Conservation (phyloP, 2,888 invertebrate genomes). For the Cryptophagus acutangulus region DNA sequence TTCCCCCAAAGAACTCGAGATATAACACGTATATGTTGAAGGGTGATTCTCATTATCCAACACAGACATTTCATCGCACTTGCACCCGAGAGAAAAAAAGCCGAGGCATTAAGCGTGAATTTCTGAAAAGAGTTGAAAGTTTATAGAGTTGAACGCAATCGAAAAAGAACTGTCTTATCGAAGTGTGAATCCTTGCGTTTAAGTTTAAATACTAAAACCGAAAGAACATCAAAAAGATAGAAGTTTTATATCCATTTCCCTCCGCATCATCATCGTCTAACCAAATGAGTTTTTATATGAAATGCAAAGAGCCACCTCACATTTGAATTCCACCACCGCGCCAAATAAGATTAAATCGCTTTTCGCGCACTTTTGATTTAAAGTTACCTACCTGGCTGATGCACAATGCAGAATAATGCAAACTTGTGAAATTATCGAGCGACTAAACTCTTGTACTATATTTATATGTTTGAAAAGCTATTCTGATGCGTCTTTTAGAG, state of each 20-base stretch:
- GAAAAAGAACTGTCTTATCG: constrained; percentile 18
- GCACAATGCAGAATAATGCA: constrained; percentile 19
- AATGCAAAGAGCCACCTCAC: constrained; percentile 19
- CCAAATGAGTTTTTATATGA: constrained; percentile 25
- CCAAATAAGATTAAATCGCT: constrained; percentile 8
- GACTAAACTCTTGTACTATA: constrained; percentile 14
- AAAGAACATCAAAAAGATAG: constrained; percentile 27
- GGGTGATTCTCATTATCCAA: too few relatives aligned
- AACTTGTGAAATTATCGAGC: constrained; percentile 12
- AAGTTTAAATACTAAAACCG: constrained; percentile 24
- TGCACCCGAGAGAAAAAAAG: too few relatives aligned
- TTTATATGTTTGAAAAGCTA: constrained; percentile 5
- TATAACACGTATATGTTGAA: too few relatives aligned
- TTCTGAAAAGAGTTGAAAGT: constrained; percentile 21
- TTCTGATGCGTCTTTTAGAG: neutral
- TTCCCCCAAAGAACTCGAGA: too few relatives aligned
- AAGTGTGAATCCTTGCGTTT: constrained; percentile 18
- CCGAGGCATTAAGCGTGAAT: too few relatives aligned
- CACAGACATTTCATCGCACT: too few relatives aligned
- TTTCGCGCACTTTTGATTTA: constrained; percentile 17
- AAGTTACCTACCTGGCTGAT: constrained; percentile 1
- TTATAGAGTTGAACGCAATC: constrained; percentile 19
- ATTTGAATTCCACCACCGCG: neutral
- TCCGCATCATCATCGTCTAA: constrained; percentile 22
- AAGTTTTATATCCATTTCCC: constrained; percentile 24